Evolutionary conservation across 2,797 vertebrate genomes (phyloP), one percentile per base, ranked within the genome.

Genomic region (Cryptoblepharus egeriae): DNA sequence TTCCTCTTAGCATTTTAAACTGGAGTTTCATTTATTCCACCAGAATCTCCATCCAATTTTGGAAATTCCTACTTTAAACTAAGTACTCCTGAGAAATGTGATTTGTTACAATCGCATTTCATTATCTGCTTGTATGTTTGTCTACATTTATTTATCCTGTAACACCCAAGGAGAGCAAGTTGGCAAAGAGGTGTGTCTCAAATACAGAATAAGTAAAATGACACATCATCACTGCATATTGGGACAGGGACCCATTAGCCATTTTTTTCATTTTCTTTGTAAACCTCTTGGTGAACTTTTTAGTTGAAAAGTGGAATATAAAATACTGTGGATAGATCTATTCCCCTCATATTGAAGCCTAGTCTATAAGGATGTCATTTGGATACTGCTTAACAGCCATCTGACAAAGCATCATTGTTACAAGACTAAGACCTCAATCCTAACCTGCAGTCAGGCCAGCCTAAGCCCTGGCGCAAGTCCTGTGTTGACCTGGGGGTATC

Each of bases 71-170:
- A 28, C 1, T 18, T 22, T 67, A 74, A 57, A 20, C 16, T 1
- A 35, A 57, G 32, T 35, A 68, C 35, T 30, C 60, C 75, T 63
- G 20, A 10, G 55, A 77, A 63, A n/a, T n/a, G n/a, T n/a, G n/a
- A n/a, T n/a, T n/a, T 55, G 39, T 75, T 30, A 20, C 63, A 68
- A 30, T 4, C 49, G 35, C 37, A 30, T 52, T 68, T 70, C 5
- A 65, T 77, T 52, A 32, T 30, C 16, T 70, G 55, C 64, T 68
- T 55, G 4, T 1, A 3, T 42, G 77, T 80, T 49, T 77, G 20
- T 58, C 65, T 79, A 42, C 61, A 30, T 65, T 86, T 87, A 24
- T 75, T 1, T 49, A 30, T 83, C 30, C 52, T 64, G 18, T 18
- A 64, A 35, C 42, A 86, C 60, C 32, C 73, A 69, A 79, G 64